Evolutionary conservation across 2,113 vertebrate genomes (phyloP), one percentile per base, ranked within the genome.

Genomic region (Cnemophilus loriae): DNA sequence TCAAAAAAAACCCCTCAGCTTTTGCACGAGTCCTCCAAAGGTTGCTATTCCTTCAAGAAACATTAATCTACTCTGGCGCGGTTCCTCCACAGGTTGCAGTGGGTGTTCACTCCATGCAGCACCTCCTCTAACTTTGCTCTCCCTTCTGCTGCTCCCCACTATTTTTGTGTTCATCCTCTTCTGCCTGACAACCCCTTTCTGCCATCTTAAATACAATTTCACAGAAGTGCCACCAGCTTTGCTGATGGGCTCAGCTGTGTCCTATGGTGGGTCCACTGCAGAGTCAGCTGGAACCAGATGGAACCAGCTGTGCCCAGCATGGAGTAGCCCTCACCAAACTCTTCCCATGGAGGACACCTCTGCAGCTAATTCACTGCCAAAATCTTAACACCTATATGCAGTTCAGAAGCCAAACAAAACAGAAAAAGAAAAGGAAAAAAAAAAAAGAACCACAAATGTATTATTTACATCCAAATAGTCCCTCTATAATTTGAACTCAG

Each of bases 1-100:
- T 67, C 3, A 69, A 41, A 67, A 67, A 70, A 57, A 33, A 4
- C 0, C 0, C 16, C 6, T 60, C 28, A 53, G 22, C 22, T 79
- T 70, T 49, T 23, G 20, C 30, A 32, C 32, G 22, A 67, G 44
- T 30, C 50, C 37, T 90, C 22, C 57, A 50, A 87, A 87, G 11
- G 4, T 22, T 78, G 6, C 2, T 9, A 0, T 20, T 71, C 26
- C 30, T 76, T 59, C 47, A 83, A 37, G 30, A 75, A 94, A 30
- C 47, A 19, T 5, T 74, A 12, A 13, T 73, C 44, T 77, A 32
- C 6, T 35, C 28, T 83, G 11, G 2, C 60, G 5, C 37, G 18
- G 3, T 26, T 84, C 19, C 24, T 83, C 26, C 63, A 27, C 10
- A 68, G 16, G 16, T 14, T 86, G 27, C 16, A 59, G 19, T 59